Evolutionary conservation across 2,888 invertebrate species (phyloP).

Genomic region (Anticlea derivata): DNA sequence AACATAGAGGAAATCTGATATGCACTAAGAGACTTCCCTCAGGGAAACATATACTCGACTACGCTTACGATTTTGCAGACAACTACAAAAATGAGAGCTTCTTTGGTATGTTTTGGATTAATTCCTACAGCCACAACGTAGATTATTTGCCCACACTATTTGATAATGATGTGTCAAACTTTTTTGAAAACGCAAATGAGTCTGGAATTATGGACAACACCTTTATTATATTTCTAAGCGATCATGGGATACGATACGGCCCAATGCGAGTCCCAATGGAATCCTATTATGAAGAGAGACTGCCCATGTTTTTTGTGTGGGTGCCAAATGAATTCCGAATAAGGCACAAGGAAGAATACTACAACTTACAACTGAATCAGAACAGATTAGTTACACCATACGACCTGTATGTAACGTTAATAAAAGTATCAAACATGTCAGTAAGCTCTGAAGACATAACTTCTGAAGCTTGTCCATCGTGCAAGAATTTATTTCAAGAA

Average conservation of each 20-base stretch:
- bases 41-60: constrained; percentile 86
- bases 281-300: constrained; percentile 90
- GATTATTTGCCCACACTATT: constrained; percentile 86
- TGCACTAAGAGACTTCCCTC: constrained; percentile 77
- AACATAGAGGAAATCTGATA: constrained; percentile 64
- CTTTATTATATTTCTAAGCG: constrained; percentile 88
- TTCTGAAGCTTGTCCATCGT: constrained; percentile 84
- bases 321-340: constrained; percentile 85
- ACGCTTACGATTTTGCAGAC: constrained; percentile 85
- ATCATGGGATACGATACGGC: constrained; percentile 90
- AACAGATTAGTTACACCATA: constrained; percentile 89
- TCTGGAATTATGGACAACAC: constrained; percentile 85
- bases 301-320: constrained; percentile 89
- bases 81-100: constrained; percentile 84
- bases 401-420: constrained; percentile 88
- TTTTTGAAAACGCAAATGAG: constrained; percentile 79
- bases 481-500: constrained; percentile 84
- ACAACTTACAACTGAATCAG: constrained; percentile 85
- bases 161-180: constrained; percentile 83
- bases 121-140: constrained; percentile 88
- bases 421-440: constrained; percentile 71
- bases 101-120: constrained; percentile 91
- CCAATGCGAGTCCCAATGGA: constrained; percentile 85
- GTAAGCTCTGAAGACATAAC: constrained; percentile 73
- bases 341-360: constrained; percentile 79